A percentile compares a stretch with the other conserved stretches of the same genome.
Evolutionary conservation across 2,888 invertebrate species (phyloP).

Genomic region (Galeopsomyia nigrocyanea): DNA sequence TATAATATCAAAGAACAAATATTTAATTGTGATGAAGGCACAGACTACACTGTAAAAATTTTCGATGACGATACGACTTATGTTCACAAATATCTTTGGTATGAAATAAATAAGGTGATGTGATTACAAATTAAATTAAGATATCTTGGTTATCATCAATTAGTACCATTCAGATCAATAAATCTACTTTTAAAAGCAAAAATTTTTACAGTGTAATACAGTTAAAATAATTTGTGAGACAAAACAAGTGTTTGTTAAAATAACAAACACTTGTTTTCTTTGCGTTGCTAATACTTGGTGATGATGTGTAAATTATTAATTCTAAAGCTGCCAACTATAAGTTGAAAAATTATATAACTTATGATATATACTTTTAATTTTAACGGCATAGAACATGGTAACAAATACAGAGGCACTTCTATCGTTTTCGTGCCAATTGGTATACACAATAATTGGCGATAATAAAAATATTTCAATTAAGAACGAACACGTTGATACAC

Average conservation of each 20-base stretch:
- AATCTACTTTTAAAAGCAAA: constrained; percentile 8
- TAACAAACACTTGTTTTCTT: not conserved
- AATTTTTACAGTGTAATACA: constrained; percentile 23
- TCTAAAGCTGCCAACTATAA: not conserved
- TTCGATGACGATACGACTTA: constrained; percentile 11
- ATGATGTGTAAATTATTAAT: not conserved
- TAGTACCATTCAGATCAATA: too few relatives aligned
- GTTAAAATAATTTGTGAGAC: constrained; percentile 5
- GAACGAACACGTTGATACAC: too few relatives aligned
- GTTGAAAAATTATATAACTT: too few relatives aligned
- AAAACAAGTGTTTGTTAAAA: too few relatives aligned
- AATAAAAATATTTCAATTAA: too few relatives aligned
- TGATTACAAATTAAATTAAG: too few relatives aligned
- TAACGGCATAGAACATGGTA: not conserved
- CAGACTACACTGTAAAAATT: constrained; percentile 28
- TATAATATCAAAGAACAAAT: not conserved
- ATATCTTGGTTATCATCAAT: too few relatives aligned
- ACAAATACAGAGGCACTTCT: constrained; percentile 16
- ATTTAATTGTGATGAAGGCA: constrained; percentile 4
- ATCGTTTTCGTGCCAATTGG: not conserved
- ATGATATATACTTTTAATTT: not conserved
- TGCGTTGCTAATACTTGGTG: constrained; percentile 8
- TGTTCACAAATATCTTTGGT: constrained; percentile 26
- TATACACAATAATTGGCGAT: too few relatives aligned
- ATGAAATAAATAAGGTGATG: constrained; percentile 6